A percentile compares a stretch with the other conserved stretches of the same genome.
Evolutionary conservation across 1,140 invertebrate genomes (phyloP).

Genomic region (Anagrus nilaparvatae): DNA sequence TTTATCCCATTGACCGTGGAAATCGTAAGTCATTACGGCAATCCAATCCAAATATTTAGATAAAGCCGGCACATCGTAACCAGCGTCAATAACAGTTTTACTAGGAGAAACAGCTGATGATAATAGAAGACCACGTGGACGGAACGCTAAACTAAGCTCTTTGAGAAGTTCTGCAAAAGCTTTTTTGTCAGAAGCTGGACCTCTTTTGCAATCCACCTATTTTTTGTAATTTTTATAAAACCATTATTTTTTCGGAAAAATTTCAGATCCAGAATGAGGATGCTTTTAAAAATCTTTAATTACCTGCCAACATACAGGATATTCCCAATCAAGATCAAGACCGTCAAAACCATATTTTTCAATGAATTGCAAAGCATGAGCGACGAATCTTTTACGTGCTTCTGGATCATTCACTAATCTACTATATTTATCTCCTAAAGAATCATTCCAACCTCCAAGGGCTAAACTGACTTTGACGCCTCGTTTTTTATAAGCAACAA

Average conservation of each 20-base stretch:
- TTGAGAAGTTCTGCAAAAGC: conserved; percentile 60
- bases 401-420: conserved; percentile 64
- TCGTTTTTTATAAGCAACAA: conserved; percentile 64
- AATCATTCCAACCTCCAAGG: conserved; percentile 86
- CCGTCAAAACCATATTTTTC: conserved; percentile 79
- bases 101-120: conserved; percentile 80
- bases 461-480: conserved; percentile 76
- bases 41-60: conserved; percentile 75
- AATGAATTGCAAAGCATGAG: conserved; percentile 64
- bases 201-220: conserved; percentile 66
- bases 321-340: conserved; percentile 84
- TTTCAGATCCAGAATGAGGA: neutral
- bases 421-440: conserved; percentile 75
- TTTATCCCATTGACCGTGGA: conserved; percentile 76
- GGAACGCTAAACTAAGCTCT: conserved; percentile 66
- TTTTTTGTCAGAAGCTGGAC: conserved; percentile 70
- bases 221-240: too few species aligned
- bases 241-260: too few species aligned
- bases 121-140: conserved; percentile 60
- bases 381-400: conserved; percentile 60
- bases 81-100: conserved; percentile 77
- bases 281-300: conserved; percentile 9
- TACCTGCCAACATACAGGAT: conserved; percentile 86
- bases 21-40: conserved; percentile 78
- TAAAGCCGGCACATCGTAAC: conserved; percentile 67